Percentiles rank a stretch among this genome's conserved stretches.
Conservation (phyloP, 2,113 vertebrate species). For the Propithecus coquereli region DNA sequence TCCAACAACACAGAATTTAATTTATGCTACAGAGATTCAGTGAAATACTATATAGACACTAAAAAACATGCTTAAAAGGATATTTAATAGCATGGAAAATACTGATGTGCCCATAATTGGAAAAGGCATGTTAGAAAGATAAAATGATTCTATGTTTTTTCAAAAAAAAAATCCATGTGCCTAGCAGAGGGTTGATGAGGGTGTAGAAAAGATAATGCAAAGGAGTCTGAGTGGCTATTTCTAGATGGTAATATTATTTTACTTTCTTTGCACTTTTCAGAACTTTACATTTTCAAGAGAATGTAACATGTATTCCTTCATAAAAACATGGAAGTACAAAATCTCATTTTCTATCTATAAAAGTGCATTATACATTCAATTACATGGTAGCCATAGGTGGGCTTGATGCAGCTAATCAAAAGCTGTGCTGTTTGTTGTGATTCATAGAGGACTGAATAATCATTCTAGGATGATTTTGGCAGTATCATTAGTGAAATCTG, state of each 20-base stretch:
- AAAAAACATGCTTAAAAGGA: background rate
- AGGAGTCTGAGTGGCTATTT: background rate
- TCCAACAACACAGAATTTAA: background rate
- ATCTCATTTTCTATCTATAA: conserved; percentile 11
- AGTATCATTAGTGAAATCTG: background rate
- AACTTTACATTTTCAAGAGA: conserved; percentile 10
- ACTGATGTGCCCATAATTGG: background rate
- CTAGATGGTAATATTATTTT: background rate
- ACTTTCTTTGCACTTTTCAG: background rate
- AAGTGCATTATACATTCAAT: background rate
- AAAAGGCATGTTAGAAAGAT: background rate
- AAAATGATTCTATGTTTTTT: background rate
- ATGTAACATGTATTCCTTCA: background rate
- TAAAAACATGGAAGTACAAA: conserved; percentile 18
- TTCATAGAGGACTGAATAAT: background rate
- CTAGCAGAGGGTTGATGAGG: background rate
- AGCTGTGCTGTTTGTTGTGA: background rate
- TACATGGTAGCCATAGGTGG: background rate
- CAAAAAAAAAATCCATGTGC: background rate
- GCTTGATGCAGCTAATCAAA: conserved; percentile 16
- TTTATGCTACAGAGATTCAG: background rate
- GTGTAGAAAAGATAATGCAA: background rate
- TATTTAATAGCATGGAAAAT: background rate
- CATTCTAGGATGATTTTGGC: background rate
- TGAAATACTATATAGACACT: background rate